Percentiles rank a stretch among this genome's conserved stretches.
phyloP scores from a whole-genome alignment of 2,888 invertebrate genomes.

The Apamea epomidion region DNA sequence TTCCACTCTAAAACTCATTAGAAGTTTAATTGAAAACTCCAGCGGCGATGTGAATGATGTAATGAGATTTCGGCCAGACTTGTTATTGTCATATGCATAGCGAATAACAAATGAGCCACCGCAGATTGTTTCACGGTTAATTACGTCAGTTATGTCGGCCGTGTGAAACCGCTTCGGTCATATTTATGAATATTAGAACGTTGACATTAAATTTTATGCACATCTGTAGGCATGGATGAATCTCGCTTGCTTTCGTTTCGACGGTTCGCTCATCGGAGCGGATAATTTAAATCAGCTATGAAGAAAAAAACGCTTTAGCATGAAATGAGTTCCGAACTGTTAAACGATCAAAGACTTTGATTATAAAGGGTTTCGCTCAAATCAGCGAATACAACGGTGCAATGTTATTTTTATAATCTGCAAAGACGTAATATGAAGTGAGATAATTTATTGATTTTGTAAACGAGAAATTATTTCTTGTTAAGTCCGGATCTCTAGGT shows the following conservation, averaged over 20 bases:
- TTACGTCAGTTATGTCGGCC: constrained; percentile 76
- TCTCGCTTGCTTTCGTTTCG: constrained; percentile 74
- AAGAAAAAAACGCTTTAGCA: constrained; percentile 79
- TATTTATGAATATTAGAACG: constrained; percentile 80
- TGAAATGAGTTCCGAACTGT: constrained; percentile 83
- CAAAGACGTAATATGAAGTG: constrained; percentile 1
- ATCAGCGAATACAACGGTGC: constrained; percentile 64
- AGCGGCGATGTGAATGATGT: constrained; percentile 85
- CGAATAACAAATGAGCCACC: constrained; percentile 84
- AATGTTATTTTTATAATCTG: constrained; percentile 49
- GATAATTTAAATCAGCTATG: constrained; percentile 83
- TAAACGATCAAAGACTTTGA: constrained; percentile 81
- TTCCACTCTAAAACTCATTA: constrained; percentile 89
- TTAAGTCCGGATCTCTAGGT: not conserved
- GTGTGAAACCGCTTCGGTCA: constrained; percentile 67
- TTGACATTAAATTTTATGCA: constrained; percentile 67
- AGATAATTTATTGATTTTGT: not conserved
- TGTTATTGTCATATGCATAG: constrained; percentile 88
- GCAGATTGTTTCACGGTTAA: constrained; percentile 82
- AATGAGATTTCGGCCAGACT: constrained; percentile 86
- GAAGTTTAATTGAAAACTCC: constrained; percentile 90
- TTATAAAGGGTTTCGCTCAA: constrained; percentile 71
- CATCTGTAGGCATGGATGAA: constrained; percentile 59
- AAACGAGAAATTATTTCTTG: not conserved
- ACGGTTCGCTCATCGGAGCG: constrained; percentile 76